A percentile compares a stretch with the other conserved stretches of the same genome.
Evolutionary conservation across 2,888 invertebrate species (phyloP).

Genomic region (Aleiodes alternator): DNA sequence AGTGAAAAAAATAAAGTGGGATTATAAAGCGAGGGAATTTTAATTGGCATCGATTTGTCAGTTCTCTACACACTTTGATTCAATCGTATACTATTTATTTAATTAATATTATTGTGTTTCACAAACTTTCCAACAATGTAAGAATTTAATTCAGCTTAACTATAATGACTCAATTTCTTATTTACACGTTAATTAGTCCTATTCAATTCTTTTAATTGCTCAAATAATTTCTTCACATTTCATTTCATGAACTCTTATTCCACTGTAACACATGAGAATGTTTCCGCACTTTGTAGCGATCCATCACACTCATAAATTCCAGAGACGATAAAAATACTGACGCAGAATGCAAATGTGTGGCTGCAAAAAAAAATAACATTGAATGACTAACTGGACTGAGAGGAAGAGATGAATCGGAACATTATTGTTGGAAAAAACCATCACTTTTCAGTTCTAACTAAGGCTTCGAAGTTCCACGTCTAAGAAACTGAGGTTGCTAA

Average conservation of each 20-base stretch:
- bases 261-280: conserved; percentile 24
- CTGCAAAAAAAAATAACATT: conserved; percentile 35
- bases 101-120: conserved; percentile 19
- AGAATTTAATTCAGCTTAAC: no score
- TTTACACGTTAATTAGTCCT: conserved; percentile 12
- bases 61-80: conserved; percentile 18
- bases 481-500: no score
- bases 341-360: conserved; percentile 43
- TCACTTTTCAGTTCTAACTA: not conserved
- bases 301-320: conserved; percentile 65
- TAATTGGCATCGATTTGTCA: conserved; percentile 69
- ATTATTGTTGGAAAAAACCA: not conserved
- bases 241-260: conserved; percentile 3
- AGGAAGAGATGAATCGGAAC: not conserved
- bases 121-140: no score
- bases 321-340: conserved; percentile 57
- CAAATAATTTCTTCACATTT: no score
- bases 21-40: conserved; percentile 60
- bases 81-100: conserved; percentile 26
- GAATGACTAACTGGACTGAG: conserved; percentile 35
- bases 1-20: not conserved
- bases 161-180: conserved; percentile 43
- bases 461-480: no score
- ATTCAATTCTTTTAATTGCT: not conserved
- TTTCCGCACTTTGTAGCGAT: conserved; percentile 54